Evolutionary conservation across 1,140 invertebrate species (phyloP).

Genomic region (Drosophila arizonae): DNA sequence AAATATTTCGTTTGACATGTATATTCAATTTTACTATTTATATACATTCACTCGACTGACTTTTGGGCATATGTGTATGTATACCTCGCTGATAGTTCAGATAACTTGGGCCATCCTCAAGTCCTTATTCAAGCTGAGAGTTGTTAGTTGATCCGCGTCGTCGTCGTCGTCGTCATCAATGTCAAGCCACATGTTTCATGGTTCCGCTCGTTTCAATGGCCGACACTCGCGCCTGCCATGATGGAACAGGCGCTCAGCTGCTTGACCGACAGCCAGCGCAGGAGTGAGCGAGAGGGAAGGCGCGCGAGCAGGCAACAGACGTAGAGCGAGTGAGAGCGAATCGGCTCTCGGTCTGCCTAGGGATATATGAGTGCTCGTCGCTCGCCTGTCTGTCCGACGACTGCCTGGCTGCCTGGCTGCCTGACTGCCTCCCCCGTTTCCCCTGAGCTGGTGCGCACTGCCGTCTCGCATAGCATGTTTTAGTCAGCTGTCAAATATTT

Average conservation of each 20-base stretch:
- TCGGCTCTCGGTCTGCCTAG: slow-evolving; percentile 57
- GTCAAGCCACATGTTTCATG: slow-evolving; percentile 69
- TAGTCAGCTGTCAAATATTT: slow-evolving; percentile 83
- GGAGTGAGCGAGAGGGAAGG: slow-evolving; percentile 8
- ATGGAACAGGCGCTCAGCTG: slow-evolving; percentile 56
- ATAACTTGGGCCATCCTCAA: background rate
- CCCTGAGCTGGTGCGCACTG: slow-evolving; percentile 24
- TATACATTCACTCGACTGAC: too few species aligned
- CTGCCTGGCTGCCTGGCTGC: slow-evolving; percentile 44
- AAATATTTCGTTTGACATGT: too few species aligned
- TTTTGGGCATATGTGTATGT: background rate
- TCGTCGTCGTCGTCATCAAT: slow-evolving; percentile 52
- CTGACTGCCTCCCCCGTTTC: slow-evolving; percentile 22
- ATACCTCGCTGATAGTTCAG: background rate
- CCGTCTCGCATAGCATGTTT: slow-evolving; percentile 73
- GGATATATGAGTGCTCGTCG: slow-evolving; percentile 59
- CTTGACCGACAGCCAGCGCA: slow-evolving; percentile 38
- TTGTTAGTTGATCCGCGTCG: slow-evolving; percentile 18
- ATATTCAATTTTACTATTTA: too few species aligned
- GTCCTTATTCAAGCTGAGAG: background rate
- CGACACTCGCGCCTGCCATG: slow-evolving; percentile 50
- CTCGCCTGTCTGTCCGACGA: slow-evolving; percentile 35
- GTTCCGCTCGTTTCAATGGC: slow-evolving; percentile 60
- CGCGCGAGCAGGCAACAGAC: slow-evolving; percentile 1
- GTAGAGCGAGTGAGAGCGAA: slow-evolving; percentile 20